Conservation (phyloP, 2,113 vertebrate species). For the Eptesicus fuscus region DNA sequence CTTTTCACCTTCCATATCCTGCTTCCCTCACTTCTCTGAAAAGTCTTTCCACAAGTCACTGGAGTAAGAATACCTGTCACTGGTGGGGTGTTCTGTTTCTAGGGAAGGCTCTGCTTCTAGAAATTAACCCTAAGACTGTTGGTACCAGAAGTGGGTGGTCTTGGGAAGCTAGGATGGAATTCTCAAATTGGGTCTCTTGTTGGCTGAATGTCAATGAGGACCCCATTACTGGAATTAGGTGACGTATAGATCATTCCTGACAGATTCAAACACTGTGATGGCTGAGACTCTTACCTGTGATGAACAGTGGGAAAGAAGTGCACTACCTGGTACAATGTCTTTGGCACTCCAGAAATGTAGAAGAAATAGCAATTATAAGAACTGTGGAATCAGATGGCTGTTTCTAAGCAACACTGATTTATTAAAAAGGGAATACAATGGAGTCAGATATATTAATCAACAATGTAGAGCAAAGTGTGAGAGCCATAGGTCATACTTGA, state of each 20-base stretch:
- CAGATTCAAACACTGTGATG: background rate
- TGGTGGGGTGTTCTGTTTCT: background rate
- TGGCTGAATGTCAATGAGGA: background rate
- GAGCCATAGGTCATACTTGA: background rate
- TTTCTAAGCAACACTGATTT: background rate
- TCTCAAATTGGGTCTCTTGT: background rate
- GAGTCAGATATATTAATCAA: background rate
- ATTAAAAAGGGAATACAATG: background rate
- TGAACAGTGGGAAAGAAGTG: background rate
- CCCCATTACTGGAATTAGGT: too few species aligned
- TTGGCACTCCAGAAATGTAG: background rate
- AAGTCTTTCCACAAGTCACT: background rate
- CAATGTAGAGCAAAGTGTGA: background rate
- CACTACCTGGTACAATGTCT: background rate
- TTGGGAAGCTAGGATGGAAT: background rate
- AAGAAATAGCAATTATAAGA: background rate
- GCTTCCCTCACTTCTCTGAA: background rate
- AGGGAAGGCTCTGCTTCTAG: background rate
- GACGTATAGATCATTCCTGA: background rate
- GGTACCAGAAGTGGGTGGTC: background rate
- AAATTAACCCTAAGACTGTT: background rate
- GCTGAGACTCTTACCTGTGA: background rate
- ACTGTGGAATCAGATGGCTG: background rate
- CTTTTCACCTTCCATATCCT: background rate
- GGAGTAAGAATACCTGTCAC: background rate